Conservation (phyloP, 2,888 invertebrate species). For the Tyria jacobaeae region DNA sequence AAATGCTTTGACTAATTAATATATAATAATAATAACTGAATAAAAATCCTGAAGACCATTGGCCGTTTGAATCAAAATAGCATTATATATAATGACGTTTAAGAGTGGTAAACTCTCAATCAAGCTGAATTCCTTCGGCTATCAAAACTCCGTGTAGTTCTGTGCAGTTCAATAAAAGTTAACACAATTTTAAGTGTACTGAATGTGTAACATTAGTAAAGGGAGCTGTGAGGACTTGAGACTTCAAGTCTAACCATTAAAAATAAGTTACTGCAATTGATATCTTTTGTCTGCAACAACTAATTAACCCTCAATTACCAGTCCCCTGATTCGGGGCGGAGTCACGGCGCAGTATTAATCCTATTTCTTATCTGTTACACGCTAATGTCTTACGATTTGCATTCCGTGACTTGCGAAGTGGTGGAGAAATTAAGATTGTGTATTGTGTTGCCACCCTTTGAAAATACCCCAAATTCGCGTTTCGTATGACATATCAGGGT, state of each 20-base stretch:
- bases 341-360: slow-evolving; percentile 74
- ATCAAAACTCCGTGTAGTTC: too few species aligned
- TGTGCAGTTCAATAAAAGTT: too few species aligned
- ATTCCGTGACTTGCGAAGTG: slow-evolving; percentile 71
- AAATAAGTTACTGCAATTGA: not conserved
- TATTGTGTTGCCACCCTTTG: slow-evolving; percentile 26
- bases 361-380: slow-evolving; percentile 80
- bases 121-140: too few species aligned
- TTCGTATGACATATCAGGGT: not conserved
- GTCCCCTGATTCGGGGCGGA: slow-evolving; percentile 38
- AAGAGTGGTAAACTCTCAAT: too few species aligned
- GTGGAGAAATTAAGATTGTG: slow-evolving; percentile 50
- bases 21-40: too few species aligned
- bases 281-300: not conserved
- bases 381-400: slow-evolving; percentile 83
- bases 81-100: too few species aligned
- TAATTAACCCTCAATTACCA: slow-evolving; percentile 74
- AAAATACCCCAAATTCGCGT: slow-evolving; percentile 14
- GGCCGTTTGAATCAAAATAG: too few species aligned
- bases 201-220: not conserved
- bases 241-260: not conserved
- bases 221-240: not conserved
- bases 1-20: too few species aligned
- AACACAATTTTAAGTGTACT: too few species aligned
- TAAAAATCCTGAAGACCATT: too few species aligned